Conservation (phyloP, 2,113 vertebrate species). For the Poeciliopsis turrubarensis region DNA sequence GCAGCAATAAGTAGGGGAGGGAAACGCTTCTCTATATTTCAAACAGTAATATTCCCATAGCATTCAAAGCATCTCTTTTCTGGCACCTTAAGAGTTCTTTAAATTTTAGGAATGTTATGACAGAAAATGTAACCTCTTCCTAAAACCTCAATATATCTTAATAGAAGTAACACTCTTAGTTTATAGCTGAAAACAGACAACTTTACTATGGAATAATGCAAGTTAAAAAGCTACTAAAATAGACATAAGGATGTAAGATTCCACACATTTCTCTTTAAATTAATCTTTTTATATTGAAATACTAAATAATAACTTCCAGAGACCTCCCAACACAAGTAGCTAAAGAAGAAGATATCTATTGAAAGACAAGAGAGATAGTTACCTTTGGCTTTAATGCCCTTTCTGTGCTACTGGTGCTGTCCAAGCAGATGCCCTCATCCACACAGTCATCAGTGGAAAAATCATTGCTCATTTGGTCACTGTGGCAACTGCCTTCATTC, state of each 20-base stretch:
- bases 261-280: not conserved
- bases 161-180: too few relatives aligned
- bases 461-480: conserved; percentile 99
- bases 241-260: not conserved
- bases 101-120: too few relatives aligned
- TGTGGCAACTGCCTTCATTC: conserved; percentile 99
- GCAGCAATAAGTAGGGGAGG: too few relatives aligned
- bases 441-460: conserved; percentile 97
- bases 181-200: too few relatives aligned
- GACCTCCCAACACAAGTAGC: not conserved
- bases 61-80: too few relatives aligned
- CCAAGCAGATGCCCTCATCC: conserved; percentile 98
- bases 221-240: not conserved
- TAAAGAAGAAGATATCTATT: not conserved
- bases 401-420: conserved; percentile 88
- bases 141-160: too few relatives aligned
- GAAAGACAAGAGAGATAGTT: conserved; percentile 16
- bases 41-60: too few relatives aligned
- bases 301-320: not conserved
- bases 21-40: too few relatives aligned
- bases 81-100: too few relatives aligned
- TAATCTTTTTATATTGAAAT: too few relatives aligned
- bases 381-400: conserved; percentile 93
- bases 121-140: too few relatives aligned
- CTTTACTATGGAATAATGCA: too few relatives aligned